These are phyloP conservation scores for Scopus umbretta DNA, from an alignment of 2,113 vertebrate species.

Conservation along the genomic window DNA sequence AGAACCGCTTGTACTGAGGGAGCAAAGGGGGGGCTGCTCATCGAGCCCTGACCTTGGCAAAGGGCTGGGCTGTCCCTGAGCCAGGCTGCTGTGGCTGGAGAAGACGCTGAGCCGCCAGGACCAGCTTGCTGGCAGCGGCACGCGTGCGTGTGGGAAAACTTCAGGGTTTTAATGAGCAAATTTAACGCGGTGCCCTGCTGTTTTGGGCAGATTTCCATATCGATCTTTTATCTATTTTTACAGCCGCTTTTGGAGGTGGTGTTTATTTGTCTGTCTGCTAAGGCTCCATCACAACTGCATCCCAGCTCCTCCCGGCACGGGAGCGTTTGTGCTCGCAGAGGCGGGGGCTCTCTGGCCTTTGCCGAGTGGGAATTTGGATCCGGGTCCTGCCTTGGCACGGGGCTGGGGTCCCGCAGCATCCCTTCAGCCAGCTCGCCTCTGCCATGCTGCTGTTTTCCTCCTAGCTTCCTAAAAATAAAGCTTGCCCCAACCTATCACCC, in stretches of 20 bases:
- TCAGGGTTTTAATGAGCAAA: not conserved
- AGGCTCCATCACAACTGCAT: not conserved
- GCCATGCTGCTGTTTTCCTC: not conserved
- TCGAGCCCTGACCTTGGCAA: not conserved
- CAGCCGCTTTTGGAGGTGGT: not conserved
- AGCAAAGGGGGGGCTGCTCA: not conserved
- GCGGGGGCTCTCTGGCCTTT: not conserved
- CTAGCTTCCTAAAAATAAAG: not conserved
- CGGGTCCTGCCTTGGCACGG: not conserved
- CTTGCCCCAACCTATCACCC: not conserved
- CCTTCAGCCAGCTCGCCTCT: not conserved
- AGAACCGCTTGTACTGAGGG: too few relatives aligned
- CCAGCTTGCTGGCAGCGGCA: not conserved
- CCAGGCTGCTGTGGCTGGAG: not conserved
- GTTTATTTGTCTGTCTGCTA: not conserved
- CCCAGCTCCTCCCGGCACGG: not conserved
- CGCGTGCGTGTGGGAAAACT: not conserved
- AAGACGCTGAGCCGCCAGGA: not conserved
- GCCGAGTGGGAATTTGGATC: not conserved
- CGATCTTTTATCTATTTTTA: slow-evolving; percentile 7
- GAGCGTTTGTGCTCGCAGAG: fast-evolving
- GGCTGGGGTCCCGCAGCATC: not conserved
- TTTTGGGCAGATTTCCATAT: slow-evolving; percentile 29
- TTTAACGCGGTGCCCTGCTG: slow-evolving; percentile 17
- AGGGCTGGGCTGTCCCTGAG: not conserved